Evolutionary conservation across 2,888 invertebrate species (phyloP).

Genomic region (Xanthorhoe designata): DNA sequence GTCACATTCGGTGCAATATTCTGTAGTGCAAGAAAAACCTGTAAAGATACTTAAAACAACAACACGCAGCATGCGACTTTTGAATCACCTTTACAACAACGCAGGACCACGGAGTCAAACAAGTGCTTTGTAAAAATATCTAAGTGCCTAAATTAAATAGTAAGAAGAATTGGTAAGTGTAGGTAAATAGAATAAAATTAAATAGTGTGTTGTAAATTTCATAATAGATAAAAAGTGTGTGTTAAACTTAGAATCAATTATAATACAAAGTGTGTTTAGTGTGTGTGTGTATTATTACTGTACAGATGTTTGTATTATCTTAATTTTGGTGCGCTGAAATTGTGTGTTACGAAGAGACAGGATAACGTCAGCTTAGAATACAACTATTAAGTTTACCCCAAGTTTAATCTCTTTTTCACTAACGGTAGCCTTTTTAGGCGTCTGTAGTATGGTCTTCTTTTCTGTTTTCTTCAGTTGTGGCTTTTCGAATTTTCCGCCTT

Average conservation of each 20-base stretch:
- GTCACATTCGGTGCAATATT: slow-evolving; percentile 12
- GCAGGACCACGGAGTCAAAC: slow-evolving; percentile 31
- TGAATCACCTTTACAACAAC: slow-evolving; percentile 53
- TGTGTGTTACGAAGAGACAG: slow-evolving; percentile 45
- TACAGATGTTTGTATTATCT: slow-evolving; percentile 19
- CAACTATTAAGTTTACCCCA: slow-evolving; percentile 76
- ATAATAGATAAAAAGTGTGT: slow-evolving; percentile 1
- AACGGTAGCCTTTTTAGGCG: slow-evolving; percentile 68
- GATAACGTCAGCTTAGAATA: slow-evolving; percentile 56
- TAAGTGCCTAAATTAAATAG: slow-evolving; percentile 5
- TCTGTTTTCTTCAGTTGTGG: slow-evolving; percentile 80
- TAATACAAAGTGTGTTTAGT: slow-evolving; percentile 13
- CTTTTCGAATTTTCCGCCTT: slow-evolving; percentile 80
- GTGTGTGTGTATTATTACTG: slow-evolving; percentile 29
- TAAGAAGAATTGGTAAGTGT: neutral
- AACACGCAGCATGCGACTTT: slow-evolving; percentile 73
- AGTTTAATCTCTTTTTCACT: slow-evolving; percentile 46
- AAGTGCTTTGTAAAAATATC: neutral
- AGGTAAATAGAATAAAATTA: slow-evolving; percentile 3
- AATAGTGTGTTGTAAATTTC: slow-evolving; percentile 20
- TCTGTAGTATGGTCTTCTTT: slow-evolving; percentile 72
- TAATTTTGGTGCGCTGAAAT: slow-evolving; percentile 41
- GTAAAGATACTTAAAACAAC: slow-evolving; percentile 45
- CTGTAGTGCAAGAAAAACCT: slow-evolving; percentile 22
- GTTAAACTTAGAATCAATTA: neutral